Percentiles rank a stretch among this genome's conserved stretches.
phyloP scores from a whole-genome alignment of 2,888 invertebrate genomes.

The Quadroppia sp. region DNA sequence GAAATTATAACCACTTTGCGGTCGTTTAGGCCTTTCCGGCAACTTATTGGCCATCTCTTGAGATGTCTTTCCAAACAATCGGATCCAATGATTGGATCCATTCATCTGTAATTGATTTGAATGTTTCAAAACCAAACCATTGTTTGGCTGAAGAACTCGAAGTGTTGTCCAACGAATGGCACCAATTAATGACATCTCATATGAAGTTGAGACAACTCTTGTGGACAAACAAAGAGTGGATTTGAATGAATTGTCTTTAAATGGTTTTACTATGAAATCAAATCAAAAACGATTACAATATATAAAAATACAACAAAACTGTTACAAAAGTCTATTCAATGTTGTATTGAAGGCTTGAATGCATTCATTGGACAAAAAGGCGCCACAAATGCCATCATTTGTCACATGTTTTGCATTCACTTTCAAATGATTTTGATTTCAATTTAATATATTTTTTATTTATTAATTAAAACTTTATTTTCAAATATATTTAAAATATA shows the following conservation, averaged over 20 bases:
- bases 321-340: too few relatives aligned
- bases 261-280: too few relatives aligned
- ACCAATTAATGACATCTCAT: not conserved
- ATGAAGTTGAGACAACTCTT: not conserved
- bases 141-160: not conserved
- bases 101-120: not conserved
- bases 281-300: too few relatives aligned
- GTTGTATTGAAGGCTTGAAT: too few relatives aligned
- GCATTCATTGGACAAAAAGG: too few relatives aligned
- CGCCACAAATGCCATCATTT: too few relatives aligned
- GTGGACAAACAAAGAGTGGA: not conserved
- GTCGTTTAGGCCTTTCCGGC: not conserved
- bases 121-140: not conserved
- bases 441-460: too few relatives aligned
- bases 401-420: too few relatives aligned
- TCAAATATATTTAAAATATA: too few relatives aligned
- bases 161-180: not conserved
- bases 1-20: conserved; percentile 14
- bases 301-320: too few relatives aligned
- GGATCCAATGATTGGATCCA: not conserved
- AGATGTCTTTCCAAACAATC: not conserved
- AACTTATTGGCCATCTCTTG: not conserved
- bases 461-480: too few relatives aligned
- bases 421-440: too few relatives aligned
- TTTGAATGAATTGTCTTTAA: not conserved